These are phyloP conservation scores for Ochropleura leucogaster DNA, from an alignment of 2,888 invertebrate genomes.

Conservation along the genomic window DNA sequence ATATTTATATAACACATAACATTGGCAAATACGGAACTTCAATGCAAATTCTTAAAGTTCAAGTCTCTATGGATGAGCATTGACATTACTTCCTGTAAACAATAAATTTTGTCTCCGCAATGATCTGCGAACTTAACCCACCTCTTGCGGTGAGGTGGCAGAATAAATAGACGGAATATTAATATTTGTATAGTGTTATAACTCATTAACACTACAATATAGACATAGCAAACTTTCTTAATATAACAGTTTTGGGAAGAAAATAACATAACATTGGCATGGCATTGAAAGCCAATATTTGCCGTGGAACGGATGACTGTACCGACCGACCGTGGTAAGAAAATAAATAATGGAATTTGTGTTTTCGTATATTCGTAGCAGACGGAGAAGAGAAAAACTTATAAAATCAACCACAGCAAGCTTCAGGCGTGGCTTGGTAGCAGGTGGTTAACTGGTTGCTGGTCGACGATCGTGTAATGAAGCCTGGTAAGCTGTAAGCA, in stretches of 20 bases:
- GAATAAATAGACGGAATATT: neutral
- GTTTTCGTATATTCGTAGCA: neutral
- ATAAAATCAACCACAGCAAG: neutral
- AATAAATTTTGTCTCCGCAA: slow-evolving; percentile 12
- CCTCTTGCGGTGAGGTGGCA: neutral
- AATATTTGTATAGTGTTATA: neutral
- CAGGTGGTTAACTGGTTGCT: neutral
- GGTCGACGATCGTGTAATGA: neutral
- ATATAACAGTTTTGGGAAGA: neutral
- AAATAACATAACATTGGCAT: neutral
- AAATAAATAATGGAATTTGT: neutral
- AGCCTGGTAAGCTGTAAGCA: too few species aligned
- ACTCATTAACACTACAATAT: too few species aligned
- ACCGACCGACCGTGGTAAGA: neutral
- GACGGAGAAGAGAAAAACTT: too few species aligned
- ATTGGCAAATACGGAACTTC: slow-evolving; percentile 38
- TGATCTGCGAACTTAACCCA: slow-evolving; percentile 1
- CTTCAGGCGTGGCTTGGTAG: neutral
- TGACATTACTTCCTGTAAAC: slow-evolving; percentile 11
- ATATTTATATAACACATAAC: too few species aligned
- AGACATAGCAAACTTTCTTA: too few species aligned
- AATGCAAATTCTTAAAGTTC: slow-evolving; percentile 42
- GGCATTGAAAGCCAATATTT: neutral
- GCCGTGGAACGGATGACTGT: neutral
- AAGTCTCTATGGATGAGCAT: slow-evolving; percentile 32